These are phyloP conservation scores for Microcaecilia unicolor DNA, from an alignment of 2,797 vertebrate genomes.

Conservation along the genomic window DNA sequence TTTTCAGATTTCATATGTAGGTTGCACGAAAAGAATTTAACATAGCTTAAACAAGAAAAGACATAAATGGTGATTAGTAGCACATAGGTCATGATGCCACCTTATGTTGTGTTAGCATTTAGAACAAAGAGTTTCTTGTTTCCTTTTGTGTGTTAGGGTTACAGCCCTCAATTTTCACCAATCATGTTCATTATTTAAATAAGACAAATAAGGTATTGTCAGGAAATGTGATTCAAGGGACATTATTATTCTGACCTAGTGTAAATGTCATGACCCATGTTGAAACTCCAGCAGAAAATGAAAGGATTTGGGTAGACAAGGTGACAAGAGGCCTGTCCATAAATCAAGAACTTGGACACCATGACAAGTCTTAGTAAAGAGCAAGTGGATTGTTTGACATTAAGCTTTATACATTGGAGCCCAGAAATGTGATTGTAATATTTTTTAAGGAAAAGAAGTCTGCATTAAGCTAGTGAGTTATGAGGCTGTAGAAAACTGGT, in stretches of 20 bases:
- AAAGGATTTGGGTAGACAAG: constrained; percentile 50
- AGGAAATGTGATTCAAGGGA: constrained; percentile 35
- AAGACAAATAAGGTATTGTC: constrained; percentile 68
- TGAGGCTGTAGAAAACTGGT: no score
- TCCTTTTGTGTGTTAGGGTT: constrained; percentile 2
- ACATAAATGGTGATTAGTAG: neutral
- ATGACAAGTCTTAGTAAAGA: constrained; percentile 59
- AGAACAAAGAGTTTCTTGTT: neutral
- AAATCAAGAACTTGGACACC: constrained; percentile 56
- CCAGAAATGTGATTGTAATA: constrained; percentile 28
- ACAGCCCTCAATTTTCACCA: constrained; percentile 58
- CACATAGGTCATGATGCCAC: neutral
- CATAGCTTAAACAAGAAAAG: neutral
- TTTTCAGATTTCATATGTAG: no score
- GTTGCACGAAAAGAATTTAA: no score
- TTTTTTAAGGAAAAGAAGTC: no score
- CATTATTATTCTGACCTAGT: constrained; percentile 70
- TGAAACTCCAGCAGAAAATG: constrained; percentile 51
- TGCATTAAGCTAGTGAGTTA: no score
- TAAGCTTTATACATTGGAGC: constrained; percentile 40
- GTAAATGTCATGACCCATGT: constrained; percentile 67
- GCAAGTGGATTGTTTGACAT: constrained; percentile 52
- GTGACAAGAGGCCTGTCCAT: constrained; percentile 54
- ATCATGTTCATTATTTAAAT: constrained; percentile 74
- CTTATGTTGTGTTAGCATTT: neutral